These are phyloP conservation scores for Eudasyphora cyanicolor DNA, from an alignment of 2,888 invertebrate genomes.

Conservation along the genomic window DNA sequence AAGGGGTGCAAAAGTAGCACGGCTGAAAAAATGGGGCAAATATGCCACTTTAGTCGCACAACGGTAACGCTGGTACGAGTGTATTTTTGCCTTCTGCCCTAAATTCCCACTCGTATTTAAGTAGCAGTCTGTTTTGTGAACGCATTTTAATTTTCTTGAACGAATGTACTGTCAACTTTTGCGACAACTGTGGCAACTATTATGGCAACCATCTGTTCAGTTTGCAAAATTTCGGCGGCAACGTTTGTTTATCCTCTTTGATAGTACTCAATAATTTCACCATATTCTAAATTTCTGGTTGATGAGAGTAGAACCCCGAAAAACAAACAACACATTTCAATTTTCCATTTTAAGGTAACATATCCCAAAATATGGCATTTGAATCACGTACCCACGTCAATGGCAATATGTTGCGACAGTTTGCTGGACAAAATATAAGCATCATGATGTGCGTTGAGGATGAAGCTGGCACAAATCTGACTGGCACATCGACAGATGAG, in stretches of 20 bases:
- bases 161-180: too few species aligned
- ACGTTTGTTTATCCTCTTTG: conserved; percentile 32
- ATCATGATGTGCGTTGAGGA: conserved; percentile 76
- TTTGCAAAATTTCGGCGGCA: conserved; percentile 40
- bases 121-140: too few species aligned
- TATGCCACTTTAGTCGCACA: too few species aligned
- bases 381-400: conserved; percentile 75
- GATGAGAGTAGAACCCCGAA: too few species aligned
- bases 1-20: too few species aligned
- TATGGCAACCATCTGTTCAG: background rate
- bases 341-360: too few species aligned
- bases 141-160: too few species aligned
- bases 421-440: conserved; percentile 74
- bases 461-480: conserved; percentile 71
- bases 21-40: too few species aligned
- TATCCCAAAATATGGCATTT: conserved; percentile 75
- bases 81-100: too few species aligned
- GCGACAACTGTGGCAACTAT: background rate
- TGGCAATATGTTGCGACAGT: conserved; percentile 74
- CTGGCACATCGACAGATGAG: conserved; percentile 74
- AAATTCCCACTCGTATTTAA: too few species aligned
- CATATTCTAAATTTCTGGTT: background rate
- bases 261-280: background rate
- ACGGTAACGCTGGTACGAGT: too few species aligned
- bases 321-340: too few species aligned